phyloP scores from a whole-genome alignment of 2,797 vertebrate genomes.

The Selene dorsalis region DNA sequence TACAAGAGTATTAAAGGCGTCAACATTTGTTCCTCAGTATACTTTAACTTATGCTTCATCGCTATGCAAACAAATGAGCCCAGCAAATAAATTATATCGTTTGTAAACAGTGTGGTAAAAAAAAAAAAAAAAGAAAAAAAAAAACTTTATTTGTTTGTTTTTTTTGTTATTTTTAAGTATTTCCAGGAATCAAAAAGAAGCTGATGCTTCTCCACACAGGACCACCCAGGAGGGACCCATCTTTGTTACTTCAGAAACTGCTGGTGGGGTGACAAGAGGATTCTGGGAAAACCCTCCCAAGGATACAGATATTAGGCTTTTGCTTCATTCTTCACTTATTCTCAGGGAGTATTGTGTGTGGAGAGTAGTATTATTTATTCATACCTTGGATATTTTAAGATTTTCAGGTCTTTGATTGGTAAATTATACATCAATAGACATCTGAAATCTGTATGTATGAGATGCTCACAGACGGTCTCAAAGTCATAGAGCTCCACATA shows the following conservation, averaged over 20 bases:
- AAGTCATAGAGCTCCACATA: not conserved
- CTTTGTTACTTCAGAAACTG: not conserved
- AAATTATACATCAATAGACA: constrained; percentile 21
- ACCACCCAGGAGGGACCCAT: not conserved
- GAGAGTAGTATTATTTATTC: no score
- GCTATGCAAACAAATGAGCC: constrained; percentile 12
- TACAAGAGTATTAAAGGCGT: constrained; percentile 4
- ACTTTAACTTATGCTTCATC: constrained; percentile 15
- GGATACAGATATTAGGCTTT: not conserved
- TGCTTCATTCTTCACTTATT: not conserved
- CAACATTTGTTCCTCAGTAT: not conserved
- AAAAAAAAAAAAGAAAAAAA: no score
- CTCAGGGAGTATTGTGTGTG: not conserved
- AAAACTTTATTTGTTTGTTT: no score
- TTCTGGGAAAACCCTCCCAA: not conserved
- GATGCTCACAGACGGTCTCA: constrained; percentile 18
- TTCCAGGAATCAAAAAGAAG: constrained; percentile 17
- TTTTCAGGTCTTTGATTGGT: constrained; percentile 37
- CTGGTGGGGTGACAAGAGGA: not conserved
- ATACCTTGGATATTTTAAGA: constrained; percentile 31
- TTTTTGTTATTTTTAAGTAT: not conserved
- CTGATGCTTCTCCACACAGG: not conserved
- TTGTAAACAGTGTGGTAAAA: not conserved
- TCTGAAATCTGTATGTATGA: not conserved
- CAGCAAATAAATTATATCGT: constrained; percentile 1